Evolutionary conservation across 2,113 vertebrate species (phyloP).

Genomic region (Gopherus evgoodei): DNA sequence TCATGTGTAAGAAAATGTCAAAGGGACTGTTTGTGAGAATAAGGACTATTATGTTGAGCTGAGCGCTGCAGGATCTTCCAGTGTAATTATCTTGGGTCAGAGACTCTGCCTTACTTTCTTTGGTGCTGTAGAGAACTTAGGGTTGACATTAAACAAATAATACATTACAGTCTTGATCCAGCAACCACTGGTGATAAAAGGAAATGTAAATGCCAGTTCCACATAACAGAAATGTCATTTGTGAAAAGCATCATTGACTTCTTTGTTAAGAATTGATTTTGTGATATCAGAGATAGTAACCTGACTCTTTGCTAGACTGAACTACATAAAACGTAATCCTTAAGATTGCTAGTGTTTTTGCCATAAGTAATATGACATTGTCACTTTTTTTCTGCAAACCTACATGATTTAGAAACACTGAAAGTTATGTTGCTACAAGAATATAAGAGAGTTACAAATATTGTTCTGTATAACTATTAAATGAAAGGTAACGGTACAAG

Average conservation of each 20-base stretch:
- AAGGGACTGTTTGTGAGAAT: neutral
- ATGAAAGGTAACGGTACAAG: neutral
- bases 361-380: neutral
- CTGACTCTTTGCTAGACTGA: neutral
- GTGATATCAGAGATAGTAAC: neutral
- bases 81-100: neutral
- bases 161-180: neutral
- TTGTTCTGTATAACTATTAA: neutral
- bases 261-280: neutral
- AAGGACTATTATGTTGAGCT: neutral
- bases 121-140: rapidly evolving
- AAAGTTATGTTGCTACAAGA: neutral
- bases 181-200: neutral
- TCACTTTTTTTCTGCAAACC: neutral
- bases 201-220: neutral
- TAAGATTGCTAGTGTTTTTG: neutral
- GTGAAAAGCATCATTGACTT: neutral
- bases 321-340: neutral
- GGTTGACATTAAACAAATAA: neutral
- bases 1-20: neutral
- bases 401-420: neutral
- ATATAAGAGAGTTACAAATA: neutral
- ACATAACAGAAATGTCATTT: neutral
- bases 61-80: neutral
- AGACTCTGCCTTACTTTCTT: neutral